A percentile compares a stretch with the other conserved stretches of the same genome.
These are phyloP conservation scores for Poecilia wingei DNA, from an alignment of 2,797 vertebrate genomes.

Conservation along the genomic window DNA sequence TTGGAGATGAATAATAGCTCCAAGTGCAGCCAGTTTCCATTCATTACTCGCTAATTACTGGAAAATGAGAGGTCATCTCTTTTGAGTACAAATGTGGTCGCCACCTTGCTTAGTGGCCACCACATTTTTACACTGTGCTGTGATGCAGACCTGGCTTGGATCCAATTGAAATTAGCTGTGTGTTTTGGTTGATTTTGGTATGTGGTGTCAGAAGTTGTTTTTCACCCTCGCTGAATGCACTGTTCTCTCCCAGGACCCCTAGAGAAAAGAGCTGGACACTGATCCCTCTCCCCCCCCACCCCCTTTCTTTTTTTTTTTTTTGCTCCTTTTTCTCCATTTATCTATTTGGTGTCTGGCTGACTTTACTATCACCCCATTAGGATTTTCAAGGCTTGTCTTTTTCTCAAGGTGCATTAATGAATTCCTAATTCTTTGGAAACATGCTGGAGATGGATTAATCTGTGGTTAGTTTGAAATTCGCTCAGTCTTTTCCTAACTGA, in stretches of 20 bases:
- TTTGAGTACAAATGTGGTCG: constrained; percentile 24
- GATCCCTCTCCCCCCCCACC: constrained; percentile 67
- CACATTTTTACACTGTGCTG: constrained; percentile 11
- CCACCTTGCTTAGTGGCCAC: background rate
- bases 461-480: constrained; percentile 37
- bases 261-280: constrained; percentile 63
- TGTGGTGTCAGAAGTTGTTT: constrained; percentile 76
- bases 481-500: background rate
- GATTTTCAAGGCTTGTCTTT: constrained; percentile 62
- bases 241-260: constrained; percentile 68
- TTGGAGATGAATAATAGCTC: constrained; percentile 32
- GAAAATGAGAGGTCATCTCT: constrained; percentile 28
- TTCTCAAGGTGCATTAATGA: constrained; percentile 60
- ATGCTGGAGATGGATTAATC: constrained; percentile 38
- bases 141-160: constrained; percentile 20
- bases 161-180: constrained; percentile 44
- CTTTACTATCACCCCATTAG: constrained; percentile 57
- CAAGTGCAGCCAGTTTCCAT: constrained; percentile 45
- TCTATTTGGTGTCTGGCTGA: constrained; percentile 49
- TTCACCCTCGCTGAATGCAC: constrained; percentile 73
- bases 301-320: constrained; percentile 5
- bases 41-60: constrained; percentile 44
- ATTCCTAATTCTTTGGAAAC: constrained; percentile 51
- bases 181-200: constrained; percentile 49
- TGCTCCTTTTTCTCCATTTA: constrained; percentile 40